phyloP scores from a whole-genome alignment of 2,888 invertebrate species.

The Oscheius myriophilus region DNA sequence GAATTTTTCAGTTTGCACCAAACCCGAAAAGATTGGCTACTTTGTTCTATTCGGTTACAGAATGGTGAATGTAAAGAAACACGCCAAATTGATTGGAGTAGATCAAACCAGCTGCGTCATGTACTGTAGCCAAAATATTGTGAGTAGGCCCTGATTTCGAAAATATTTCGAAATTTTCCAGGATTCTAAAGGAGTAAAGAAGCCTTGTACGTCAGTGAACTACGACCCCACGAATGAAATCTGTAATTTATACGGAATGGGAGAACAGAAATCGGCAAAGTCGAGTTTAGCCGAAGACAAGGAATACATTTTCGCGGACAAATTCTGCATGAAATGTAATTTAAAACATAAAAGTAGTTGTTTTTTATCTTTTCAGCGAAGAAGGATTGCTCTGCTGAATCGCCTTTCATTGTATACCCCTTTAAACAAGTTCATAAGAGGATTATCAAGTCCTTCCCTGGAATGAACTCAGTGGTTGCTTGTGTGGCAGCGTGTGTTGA shows the following conservation, averaged over 20 bases:
- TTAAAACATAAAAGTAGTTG: background rate
- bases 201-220: slow-evolving; percentile 47
- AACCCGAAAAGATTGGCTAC: slow-evolving; percentile 42
- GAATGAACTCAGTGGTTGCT: slow-evolving; percentile 47
- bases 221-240: slow-evolving; percentile 51
- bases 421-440: slow-evolving; percentile 46
- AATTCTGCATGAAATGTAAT: slow-evolving; percentile 54
- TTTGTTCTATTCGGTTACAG: slow-evolving; percentile 51
- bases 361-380: slow-evolving; percentile 36
- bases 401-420: slow-evolving; percentile 49
- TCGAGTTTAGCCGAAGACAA: slow-evolving; percentile 40
- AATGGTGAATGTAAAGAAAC: slow-evolving; percentile 33
- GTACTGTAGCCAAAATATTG: slow-evolving; percentile 57
- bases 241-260: slow-evolving; percentile 48
- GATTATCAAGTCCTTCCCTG: slow-evolving; percentile 40
- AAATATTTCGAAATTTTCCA: slow-evolving; percentile 23
- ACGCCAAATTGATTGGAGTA: slow-evolving; percentile 45
- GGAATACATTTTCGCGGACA: slow-evolving; percentile 52
- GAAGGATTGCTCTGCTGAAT: slow-evolving; percentile 48
- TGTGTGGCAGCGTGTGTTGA: slow-evolving; percentile 54
- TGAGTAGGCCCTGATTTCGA: slow-evolving; percentile 19
- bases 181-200: slow-evolving; percentile 45
- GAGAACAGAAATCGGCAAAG: slow-evolving; percentile 27
- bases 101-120: slow-evolving; percentile 55
- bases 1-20: slow-evolving; percentile 45